Conservation (phyloP, 2,888 invertebrate species). For the Mesochorus sp. region DNA sequence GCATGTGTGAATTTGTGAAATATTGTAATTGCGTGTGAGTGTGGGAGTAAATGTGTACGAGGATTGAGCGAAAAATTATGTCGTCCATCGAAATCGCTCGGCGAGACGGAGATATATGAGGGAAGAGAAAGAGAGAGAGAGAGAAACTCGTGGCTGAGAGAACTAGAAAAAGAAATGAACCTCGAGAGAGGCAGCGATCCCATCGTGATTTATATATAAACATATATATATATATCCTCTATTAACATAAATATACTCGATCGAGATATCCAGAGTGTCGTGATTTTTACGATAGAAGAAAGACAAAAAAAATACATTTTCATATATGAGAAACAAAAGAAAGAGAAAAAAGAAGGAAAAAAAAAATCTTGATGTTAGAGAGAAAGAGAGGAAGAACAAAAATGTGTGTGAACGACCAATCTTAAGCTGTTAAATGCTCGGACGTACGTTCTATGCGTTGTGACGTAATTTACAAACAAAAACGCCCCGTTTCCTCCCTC, state of each 20-base stretch:
- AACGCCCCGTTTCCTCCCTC: conserved; percentile 33
- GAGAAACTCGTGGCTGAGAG: conserved; percentile 10
- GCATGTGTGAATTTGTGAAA: conserved; percentile 67
- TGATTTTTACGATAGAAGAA: conserved; percentile 45
- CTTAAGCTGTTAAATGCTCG: conserved; percentile 49
- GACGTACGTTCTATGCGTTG: conserved; percentile 37
- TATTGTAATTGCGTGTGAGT: conserved; percentile 62
- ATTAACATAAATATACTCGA: conserved; percentile 41
- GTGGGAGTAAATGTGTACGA: conserved; percentile 65
- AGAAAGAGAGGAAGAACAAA: conserved; percentile 1
- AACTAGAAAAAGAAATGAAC: conserved; percentile 17
- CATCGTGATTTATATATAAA: conserved; percentile 43
- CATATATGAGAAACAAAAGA: conserved; percentile 13
- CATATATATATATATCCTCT: conserved; percentile 35
- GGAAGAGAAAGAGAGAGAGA: conserved; percentile 28
- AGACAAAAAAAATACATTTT: conserved; percentile 37
- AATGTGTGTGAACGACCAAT: conserved; percentile 57
- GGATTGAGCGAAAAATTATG: conserved; percentile 63
- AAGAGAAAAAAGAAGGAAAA: background rate
- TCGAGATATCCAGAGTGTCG: conserved; percentile 24
- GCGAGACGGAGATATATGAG: conserved; percentile 52
- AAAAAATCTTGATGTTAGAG: conserved; percentile 28
- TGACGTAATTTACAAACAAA: conserved; percentile 29
- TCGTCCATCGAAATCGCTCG: conserved; percentile 68
- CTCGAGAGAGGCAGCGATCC: conserved; percentile 38